phyloP scores from a whole-genome alignment of 92 coral and sea anemone genomes.

The Porites cylindrica region DNA sequence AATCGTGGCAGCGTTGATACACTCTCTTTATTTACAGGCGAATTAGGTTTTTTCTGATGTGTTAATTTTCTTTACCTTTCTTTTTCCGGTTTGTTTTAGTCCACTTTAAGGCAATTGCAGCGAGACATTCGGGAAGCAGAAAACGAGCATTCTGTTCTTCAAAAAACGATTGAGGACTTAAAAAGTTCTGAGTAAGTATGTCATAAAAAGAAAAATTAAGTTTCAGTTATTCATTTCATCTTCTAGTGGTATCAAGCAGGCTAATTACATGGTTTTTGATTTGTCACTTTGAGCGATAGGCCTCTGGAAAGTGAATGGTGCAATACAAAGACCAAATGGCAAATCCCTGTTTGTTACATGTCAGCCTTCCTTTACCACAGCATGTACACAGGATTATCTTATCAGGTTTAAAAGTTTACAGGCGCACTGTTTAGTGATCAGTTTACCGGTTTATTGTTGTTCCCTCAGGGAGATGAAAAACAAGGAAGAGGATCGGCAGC shows the following conservation, averaged over 20 bases:
- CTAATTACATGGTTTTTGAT: background rate
- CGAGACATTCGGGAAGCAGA: background rate
- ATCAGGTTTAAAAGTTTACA: too few relatives aligned
- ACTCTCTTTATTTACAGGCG: too few relatives aligned
- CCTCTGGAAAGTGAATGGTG: background rate
- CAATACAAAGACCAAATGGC: background rate
- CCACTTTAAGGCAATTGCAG: slow-evolving; percentile 16
- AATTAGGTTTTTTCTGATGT: background rate
- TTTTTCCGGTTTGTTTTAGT: slow-evolving; percentile 4
- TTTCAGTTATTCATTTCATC: too few relatives aligned
- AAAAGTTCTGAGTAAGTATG: slow-evolving; percentile 21
- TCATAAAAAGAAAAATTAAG: background rate
- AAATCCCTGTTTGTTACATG: background rate
- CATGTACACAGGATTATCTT: background rate
- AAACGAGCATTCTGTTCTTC: background rate
- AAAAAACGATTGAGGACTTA: slow-evolving; percentile 16
- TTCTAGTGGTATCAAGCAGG: background rate
- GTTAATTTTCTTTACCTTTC: background rate
- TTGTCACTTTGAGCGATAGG: background rate
- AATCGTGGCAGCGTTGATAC: too few relatives aligned
- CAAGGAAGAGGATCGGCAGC: slow-evolving; percentile 13
- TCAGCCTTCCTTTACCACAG: background rate
- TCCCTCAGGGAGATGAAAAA: slow-evolving; percentile 18
- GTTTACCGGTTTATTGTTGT: background rate
- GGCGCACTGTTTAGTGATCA: background rate